Base-by-base conservation (phyloP, 2,888 invertebrate genomes). In the Torymus tubicola region DNA sequence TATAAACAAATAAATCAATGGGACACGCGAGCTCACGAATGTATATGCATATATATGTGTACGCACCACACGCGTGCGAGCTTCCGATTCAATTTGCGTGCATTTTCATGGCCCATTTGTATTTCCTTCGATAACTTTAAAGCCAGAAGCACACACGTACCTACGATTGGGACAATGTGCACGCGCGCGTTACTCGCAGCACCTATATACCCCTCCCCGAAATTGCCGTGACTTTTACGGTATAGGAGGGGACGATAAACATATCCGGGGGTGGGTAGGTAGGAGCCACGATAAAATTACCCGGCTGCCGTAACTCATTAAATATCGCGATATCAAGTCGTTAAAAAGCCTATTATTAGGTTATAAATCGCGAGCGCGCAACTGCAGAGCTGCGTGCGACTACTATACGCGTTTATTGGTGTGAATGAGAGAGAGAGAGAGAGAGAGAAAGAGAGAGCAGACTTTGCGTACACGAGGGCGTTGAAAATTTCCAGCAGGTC, bases 121-220 rank as follows among this genome's bases (percentile, higher is more conserved):
- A 63, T 79, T 63, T 73, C 55, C 68, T 67, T 79, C 63, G 50
- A 79, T 73, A 68, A 69, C 1, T 78, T 73, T 78, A 68, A 67
- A n/a, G 72, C 21, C 4, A 42, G 18, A 1, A 21, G 2, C 31
- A 24, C 24, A n/a, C n/a, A n/a, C n/a, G n/a, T n/a, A n/a, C n/a
- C n/a, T n/a, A 3, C 68, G 58, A 57, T 18, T 11, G 57, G 16
- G 60, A 71, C 63, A 65, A 70, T 65, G 42, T 76, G 53, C 55
- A 11, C 10, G 16, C 63, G 14, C 14, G 53, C 14, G 64, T 24
- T n/a, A 57, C 11, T 21, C n/a, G n/a, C 13, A 24, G 24, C 24
- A 24, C 53, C 2, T 67, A 53, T 10, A 2, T n/a, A n/a, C n/a
- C n/a, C n/a, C n/a, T n/a, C 67, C 65, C 3, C n/a, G n/a, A 18